Base-by-base conservation (phyloP, 2,113 vertebrate genomes). In the Seriola dumerili region DNA sequence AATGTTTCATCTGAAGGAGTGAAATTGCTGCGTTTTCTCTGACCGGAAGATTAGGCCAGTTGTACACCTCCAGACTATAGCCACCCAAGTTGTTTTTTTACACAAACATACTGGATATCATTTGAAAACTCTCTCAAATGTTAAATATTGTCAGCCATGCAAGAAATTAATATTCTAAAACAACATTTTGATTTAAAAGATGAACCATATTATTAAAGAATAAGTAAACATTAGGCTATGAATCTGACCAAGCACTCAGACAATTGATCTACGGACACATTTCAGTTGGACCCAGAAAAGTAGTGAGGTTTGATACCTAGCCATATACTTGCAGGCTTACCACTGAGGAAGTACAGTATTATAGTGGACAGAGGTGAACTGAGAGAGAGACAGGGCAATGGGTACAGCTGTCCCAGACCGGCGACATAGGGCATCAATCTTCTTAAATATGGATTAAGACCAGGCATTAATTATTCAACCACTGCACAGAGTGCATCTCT, bases 381-480 rank as follows among this genome's bases (percentile, higher is more conserved):
- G 17, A 62, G 29, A 36, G 54, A 38, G 71, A 55, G 57, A 34
- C n/a, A 25, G 36, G 0, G 8, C 8, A 83, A 52, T 70, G 82
- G 81, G 83, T 83, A 87, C 84, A 82, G 58, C 57, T 69, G 55
- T 76, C 48, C 8, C 25, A 57, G 40, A 69, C 68, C 61, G 54
- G 72, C 3, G 46, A 63, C 78, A 67, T 19, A 17, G 71, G 78
- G 11, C 76, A 75, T 61, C 46, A 55, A 25, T 72, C 72, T 83
- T 55, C 69, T 95, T 89, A 93, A 94, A 92, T 89, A 93, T 94
- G 46, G 44, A 95, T 91, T 82, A 89, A 90, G 79, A 80, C 17
- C 76, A 77, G 68, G 34, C 76, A 74, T 91, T 23, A 87, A 94
- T 91, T 86, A 92, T 94, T 91, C 65, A 93, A 57, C 40, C 29